Percentiles rank a stretch among this genome's conserved stretches.
These are phyloP conservation scores for Apoderus coryli DNA, from an alignment of 2,888 invertebrate genomes.

Conservation along the genomic window DNA sequence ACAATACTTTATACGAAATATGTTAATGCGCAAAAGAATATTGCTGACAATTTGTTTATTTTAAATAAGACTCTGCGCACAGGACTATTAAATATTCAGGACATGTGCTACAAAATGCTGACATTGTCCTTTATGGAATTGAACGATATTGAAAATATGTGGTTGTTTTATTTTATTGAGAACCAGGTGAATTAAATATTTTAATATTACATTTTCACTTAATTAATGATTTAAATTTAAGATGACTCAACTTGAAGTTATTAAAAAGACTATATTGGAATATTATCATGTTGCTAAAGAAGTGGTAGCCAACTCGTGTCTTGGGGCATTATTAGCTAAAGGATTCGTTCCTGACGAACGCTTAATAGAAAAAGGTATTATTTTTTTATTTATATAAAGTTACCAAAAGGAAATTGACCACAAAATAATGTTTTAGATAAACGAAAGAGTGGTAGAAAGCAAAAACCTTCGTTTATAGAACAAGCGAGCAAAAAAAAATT, in stretches of 20 bases:
- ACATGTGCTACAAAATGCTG: slow-evolving; percentile 49
- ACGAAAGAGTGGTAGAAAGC: slow-evolving; percentile 16
- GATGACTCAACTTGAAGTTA: slow-evolving; percentile 34
- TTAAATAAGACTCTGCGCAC: slow-evolving; percentile 56
- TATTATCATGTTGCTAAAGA: slow-evolving; percentile 40
- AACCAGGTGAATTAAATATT: slow-evolving; percentile 38
- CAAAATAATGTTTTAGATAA: slow-evolving; percentile 13
- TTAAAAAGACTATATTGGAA: slow-evolving; percentile 30
- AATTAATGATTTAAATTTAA: slow-evolving; percentile 13
- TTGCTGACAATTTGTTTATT: slow-evolving; percentile 58
- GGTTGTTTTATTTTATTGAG: slow-evolving; percentile 56
- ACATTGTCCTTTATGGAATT: slow-evolving; percentile 48
- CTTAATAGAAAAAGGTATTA: slow-evolving; percentile 19
- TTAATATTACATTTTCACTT: slow-evolving; percentile 5
- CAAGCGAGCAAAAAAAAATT: slow-evolving; percentile 72
- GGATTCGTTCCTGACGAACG: slow-evolving; percentile 68
- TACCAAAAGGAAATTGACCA: not conserved
- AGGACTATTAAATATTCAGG: slow-evolving; percentile 55
- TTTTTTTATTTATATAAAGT: not conserved
- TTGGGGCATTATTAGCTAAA: slow-evolving; percentile 54
- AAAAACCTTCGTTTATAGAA: slow-evolving; percentile 56
- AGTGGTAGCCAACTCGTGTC: slow-evolving; percentile 53
- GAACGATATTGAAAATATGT: slow-evolving; percentile 34
- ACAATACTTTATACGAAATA: slow-evolving; percentile 53
- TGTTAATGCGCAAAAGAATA: slow-evolving; percentile 38